Base-by-base conservation (phyloP, 30 jellyfish, hydroid and myxozoan genomes). In the Catostylus mosaicus region DNA sequence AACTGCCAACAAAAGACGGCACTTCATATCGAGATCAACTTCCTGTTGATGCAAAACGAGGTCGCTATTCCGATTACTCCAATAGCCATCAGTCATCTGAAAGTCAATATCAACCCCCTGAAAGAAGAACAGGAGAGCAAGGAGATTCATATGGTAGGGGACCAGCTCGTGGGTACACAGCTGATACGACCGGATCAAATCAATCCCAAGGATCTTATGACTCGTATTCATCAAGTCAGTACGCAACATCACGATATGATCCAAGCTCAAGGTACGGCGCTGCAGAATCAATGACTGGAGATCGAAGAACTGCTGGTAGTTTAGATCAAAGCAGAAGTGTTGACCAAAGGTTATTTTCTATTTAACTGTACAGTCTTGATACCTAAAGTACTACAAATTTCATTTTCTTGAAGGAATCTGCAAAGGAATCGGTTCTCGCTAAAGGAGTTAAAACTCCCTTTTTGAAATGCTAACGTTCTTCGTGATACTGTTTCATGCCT, bases 41-140 rank as follows among this genome's bases (percentile, higher is more conserved):
- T 10, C 20, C 72, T 11, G 59, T 30, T n/a, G 92, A 64, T 9
- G 29, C 92, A 14, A 82, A 82, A 57, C 85, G 92, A 19, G 69
- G 86, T 43, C 77, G 92, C 48, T 68, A 64, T 0, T 4, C 63
- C n/a, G 92, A 62, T 24, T 71, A 54, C 75, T 73, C 78, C 0
- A 47, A 72, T 20, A 62, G 60, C 67, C 69, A 82, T 45, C 64
- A 46, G 37, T 37, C 57, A 23, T 68, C 80, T 35, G 57, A 68
- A 2, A 34, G 65, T 14, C 80, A 19, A 69, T 47, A 37, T 47
- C 56, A 30, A 40, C 67, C 84, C 29, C 20, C 54, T 12, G 71
- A 43, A 73, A 29, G 52, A 32, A 50, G 84, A 48, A 6, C 20
- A 61, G 22, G 54, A 48, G 72, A 35, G 3, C 67, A 59, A 43